Base-by-base conservation (phyloP, 2,113 vertebrate species). In the Toxostoma redivivum region DNA sequence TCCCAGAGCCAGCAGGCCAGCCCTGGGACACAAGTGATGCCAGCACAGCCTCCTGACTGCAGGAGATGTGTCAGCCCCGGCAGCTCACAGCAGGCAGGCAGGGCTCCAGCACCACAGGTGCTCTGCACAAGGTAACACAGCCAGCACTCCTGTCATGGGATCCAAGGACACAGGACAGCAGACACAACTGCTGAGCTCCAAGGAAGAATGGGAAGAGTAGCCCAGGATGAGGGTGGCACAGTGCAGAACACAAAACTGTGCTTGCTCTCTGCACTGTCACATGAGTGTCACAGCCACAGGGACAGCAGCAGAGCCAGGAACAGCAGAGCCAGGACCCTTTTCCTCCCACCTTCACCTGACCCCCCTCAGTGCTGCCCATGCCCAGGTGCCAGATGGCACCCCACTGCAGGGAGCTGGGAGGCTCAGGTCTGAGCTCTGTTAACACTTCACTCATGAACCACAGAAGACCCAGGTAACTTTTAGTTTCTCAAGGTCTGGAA, bases 351-450 rank as follows among this genome's bases (percentile, higher is more conserved):
- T 22, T 45, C 45, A 14, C 33, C 44, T 24, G 19, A 42, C 3
- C 9, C 30, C 9, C 3, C 27, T 3, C 3, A 0, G 74, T 2
- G 35, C 37, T 15, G 33, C 22, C 48, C 18, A 5, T 0, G 5
- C 9, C 61, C 47, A 18, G 4, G 5, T 5, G 8, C 56, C 51
- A 21, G 5, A 5, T 2, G 9, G 45, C 37, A 15, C 15, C 16
- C 38, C 64, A 13, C 0, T 1, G 1, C 1, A 1, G 40, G 61
- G 42, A 64, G 13, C 38, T 25, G 12, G 9, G 1, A 44, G 50
- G 23, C 37, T 53, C 61, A 15, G 31, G 11, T 13, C 56, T 24
- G 25, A 71, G 51, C 33, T 11, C 67, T 44, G 27, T 24, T 40
- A 45, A 23, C 19, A 48, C 20, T 14, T 72, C 33, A 5, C 24